Percentiles rank a stretch among this genome's conserved stretches.
Evolutionary conservation across 2,113 vertebrate species (phyloP).

Genomic region (Chlorocebus sabaeus): DNA sequence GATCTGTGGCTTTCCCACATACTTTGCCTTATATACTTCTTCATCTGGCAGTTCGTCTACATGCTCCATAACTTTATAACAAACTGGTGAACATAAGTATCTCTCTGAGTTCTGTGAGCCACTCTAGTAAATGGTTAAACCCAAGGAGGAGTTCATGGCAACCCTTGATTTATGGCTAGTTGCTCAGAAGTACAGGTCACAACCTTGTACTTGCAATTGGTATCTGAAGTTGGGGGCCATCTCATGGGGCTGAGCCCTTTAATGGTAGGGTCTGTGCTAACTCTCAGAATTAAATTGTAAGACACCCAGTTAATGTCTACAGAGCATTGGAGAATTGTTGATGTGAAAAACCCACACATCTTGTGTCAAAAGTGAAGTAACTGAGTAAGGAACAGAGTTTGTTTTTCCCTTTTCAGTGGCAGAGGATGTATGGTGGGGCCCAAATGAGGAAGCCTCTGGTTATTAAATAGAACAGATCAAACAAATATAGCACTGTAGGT

Average conservation of each 20-base stretch:
- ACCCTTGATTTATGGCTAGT: not conserved
- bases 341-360: not conserved
- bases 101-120: not conserved
- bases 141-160: not conserved
- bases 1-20: not conserved
- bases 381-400: not conserved
- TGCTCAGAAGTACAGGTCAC: not conserved
- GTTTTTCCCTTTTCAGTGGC: not conserved
- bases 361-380: not conserved
- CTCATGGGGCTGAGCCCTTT: not conserved
- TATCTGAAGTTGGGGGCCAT: not conserved
- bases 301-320: not conserved
- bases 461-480: not conserved
- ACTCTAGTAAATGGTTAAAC: not conserved
- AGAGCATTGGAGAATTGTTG: not conserved
- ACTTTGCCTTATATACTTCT: not conserved
- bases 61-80: not conserved
- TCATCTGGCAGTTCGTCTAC: not conserved
- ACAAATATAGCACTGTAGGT: not conserved
- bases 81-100: not conserved
- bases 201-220: no score
- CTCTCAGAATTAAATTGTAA: not conserved
- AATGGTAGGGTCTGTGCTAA: no score
- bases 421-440: no score
- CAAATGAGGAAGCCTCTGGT: not conserved